Base-by-base conservation (phyloP, 2,888 invertebrate species). In the Branchipolynoe longqiensis region DNA sequence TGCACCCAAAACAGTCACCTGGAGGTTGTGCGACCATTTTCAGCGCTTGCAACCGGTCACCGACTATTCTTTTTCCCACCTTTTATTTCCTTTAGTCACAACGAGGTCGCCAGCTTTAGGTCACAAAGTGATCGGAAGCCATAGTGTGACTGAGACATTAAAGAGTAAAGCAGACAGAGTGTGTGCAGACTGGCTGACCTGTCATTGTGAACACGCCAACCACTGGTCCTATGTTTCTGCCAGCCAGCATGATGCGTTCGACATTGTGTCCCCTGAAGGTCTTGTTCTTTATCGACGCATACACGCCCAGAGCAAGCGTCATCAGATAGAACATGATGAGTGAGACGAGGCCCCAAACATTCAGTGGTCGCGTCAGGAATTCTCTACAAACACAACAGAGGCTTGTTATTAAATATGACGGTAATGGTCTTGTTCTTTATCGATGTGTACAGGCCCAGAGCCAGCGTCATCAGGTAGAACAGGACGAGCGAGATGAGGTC, bases 161-260 rank as follows among this genome's bases (percentile, higher is more conserved):
- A n/a, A n/a, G n/a, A n/a, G n/a, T n/a, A n/a, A n/a, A n/a, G n/a
- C n/a, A n/a, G n/a, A n/a, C n/a, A n/a, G n/a, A n/a, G n/a, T n/a
- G n/a, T n/a, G n/a, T n/a, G n/a, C n/a, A n/a, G n/a, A n/a, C n/a
- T n/a, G n/a, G n/a, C n/a, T 62, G 86, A 92, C 92, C 92, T 87
- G 92, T 92, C 92, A 92, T 92, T 2, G 92, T 92, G 83, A 91
- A 91, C 6, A 92, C 88, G 22, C 92, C 91, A 58, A 92, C 91
- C 6, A 90, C 31, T 6, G 88, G 87, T 33, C 89, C 89, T 3
- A 92, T 88, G 56, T 90, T 90, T 54, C 92, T 87, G 31, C 91
- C 91, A 0, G 92, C 92, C 28, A 92, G 90, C 83, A 92, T 86
- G 6, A 90, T 88, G 1, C 89, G 86, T 69, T 91, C 91, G 64